Evolutionary conservation across 2,888 invertebrate genomes (phyloP).

Genomic region (Cylindroiulus punctatus): DNA sequence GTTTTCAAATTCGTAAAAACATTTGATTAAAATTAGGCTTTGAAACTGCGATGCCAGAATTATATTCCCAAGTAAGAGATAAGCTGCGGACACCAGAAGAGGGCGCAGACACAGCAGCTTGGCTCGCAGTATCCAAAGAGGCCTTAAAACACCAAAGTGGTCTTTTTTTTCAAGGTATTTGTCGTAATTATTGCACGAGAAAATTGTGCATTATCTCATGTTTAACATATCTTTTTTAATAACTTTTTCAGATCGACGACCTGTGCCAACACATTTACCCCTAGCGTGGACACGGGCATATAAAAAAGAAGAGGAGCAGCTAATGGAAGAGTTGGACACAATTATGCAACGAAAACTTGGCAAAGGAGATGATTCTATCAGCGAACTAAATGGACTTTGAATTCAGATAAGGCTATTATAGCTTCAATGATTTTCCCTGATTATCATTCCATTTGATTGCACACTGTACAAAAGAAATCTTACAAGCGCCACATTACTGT

Average conservation of each 20-base stretch:
- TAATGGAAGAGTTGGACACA: conserved; percentile 65
- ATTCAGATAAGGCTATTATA: not conserved
- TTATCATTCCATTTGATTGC: not conserved
- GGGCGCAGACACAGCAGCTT: conserved; percentile 68
- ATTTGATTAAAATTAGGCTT: conserved; percentile 60
- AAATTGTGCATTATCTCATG: not conserved
- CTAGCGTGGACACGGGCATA: conserved; percentile 67
- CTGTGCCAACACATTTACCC: conserved; percentile 67
- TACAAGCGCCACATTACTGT: not conserved
- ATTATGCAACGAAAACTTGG: conserved; percentile 54
- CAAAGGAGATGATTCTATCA: not conserved
- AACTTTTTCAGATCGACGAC: conserved; percentile 64
- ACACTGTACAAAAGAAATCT: conserved; percentile 11
- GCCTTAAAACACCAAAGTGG: conserved; percentile 64
- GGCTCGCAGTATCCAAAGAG: conserved; percentile 66
- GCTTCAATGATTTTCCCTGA: not conserved
- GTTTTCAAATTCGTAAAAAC: conserved; percentile 40
- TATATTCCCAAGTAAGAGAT: conserved; percentile 67
- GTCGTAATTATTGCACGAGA: not conserved
- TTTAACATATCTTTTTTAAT: not conserved
- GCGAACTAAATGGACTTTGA: not conserved
- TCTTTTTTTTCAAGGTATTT: conserved; percentile 66
- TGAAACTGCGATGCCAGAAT: conserved; percentile 65
- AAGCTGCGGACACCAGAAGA: conserved; percentile 66
- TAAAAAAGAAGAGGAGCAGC: conserved; percentile 63